These are phyloP conservation scores for Odontomyia ornata DNA, from an alignment of 2,888 invertebrate genomes.

Conservation along the genomic window DNA sequence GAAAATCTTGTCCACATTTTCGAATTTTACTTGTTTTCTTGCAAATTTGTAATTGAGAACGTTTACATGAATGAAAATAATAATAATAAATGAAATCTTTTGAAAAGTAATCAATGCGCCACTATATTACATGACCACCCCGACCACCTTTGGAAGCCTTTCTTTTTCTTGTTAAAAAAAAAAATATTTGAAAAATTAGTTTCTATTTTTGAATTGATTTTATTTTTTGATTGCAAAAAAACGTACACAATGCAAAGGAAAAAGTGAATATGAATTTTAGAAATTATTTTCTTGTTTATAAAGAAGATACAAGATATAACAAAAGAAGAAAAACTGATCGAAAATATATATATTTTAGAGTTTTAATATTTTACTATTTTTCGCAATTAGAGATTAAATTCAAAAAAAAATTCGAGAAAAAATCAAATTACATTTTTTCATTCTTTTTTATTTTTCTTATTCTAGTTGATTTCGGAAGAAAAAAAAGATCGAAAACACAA, in stretches of 20 bases:
- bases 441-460: constrained; percentile 27
- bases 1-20: neutral
- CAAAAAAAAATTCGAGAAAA: constrained; percentile 16
- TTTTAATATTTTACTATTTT: constrained; percentile 32
- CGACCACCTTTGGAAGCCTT: constrained; percentile 47
- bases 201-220: constrained; percentile 25
- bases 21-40: constrained; percentile 15
- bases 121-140: constrained; percentile 46
- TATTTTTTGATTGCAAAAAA: constrained; percentile 43
- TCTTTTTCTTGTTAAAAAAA: constrained; percentile 46
- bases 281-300: constrained; percentile 24
- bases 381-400: constrained; percentile 36
- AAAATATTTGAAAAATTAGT: constrained; percentile 33
- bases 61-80: constrained; percentile 31
- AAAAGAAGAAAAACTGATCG: constrained; percentile 13
- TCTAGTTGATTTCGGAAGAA: constrained; percentile 17
- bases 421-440: constrained; percentile 14
- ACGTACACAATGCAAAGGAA: neutral
- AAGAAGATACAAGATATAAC: constrained; percentile 4
- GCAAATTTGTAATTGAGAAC: neutral
- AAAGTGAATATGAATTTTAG: neutral
- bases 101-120: constrained; percentile 44
- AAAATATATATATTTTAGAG: neutral
- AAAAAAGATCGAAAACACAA: constrained; percentile 25
- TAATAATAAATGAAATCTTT: constrained; percentile 39